Base-by-base conservation (phyloP, 2,888 invertebrate genomes). In the Cheilosia vulpina region DNA sequence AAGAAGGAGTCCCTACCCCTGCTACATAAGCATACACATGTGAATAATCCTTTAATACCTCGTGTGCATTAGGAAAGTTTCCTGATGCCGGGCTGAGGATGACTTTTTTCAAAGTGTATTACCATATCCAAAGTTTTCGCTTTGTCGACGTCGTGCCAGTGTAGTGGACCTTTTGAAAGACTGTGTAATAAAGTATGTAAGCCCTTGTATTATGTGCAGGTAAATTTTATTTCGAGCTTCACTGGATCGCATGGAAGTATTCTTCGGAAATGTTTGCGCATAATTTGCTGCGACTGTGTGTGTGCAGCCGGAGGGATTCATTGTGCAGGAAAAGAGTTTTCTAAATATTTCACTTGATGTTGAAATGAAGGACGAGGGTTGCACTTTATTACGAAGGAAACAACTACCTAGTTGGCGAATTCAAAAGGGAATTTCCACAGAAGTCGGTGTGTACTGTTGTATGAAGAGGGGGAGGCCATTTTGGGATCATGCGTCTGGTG, bases 31-130 rank as follows among this genome's bases (percentile, higher is more conserved):
- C 69, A 69, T 69, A 57, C 52, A 52, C 60, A 45, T 21, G 57
- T 60, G 19, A 52, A 52, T 38, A 38, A 60, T 50, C 72, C 72
- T 52, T 71, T 38, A 71, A 71, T 60, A 21, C 60, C 60, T 52
- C 57, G 47, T 57, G 57, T 65, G 65, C 62, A 55, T 66, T 55
- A 19, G 27, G 24, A 75, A 66, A 57, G 57, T 75, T 75, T 66
- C 19, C 66, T 65, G 47, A 24, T 38, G 21, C 24, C 15, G 17
- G 38, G 24, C 6, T 13, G 15, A 4, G 19, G 62, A 9, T 17
- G 62, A 41, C 6, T 52, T 66, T 24, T 66, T 52, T n/a, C 38
- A 38, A 21, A n/a, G 7, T 7, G 9, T 41, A 45, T 17, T 19
- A 31, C 11, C 38, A 38, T 38, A 13, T 13, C 4, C 11, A 38